phyloP scores from a whole-genome alignment of 2,797 vertebrate genomes.

The Oceanodroma leucorhoa region DNA sequence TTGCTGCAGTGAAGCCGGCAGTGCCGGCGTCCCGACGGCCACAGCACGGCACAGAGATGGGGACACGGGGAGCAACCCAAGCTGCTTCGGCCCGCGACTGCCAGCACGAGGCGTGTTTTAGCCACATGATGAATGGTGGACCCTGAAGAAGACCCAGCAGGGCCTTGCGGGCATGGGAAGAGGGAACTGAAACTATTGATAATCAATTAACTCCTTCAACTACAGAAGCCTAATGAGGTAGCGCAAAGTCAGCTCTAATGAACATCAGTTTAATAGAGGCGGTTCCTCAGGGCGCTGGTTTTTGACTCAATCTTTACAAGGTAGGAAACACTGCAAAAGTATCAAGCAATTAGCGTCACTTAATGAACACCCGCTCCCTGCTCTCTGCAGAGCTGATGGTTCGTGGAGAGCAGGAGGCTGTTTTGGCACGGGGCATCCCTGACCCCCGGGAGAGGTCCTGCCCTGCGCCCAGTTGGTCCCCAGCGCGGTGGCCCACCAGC shows the following conservation, averaged over 20 bases:
- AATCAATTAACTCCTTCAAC: slow-evolving; percentile 68
- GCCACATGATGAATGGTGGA: background rate
- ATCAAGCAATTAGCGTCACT: slow-evolving; percentile 27
- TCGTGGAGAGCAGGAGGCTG: background rate
- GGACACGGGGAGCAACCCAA: rapidly evolving
- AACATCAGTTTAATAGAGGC: slow-evolving; percentile 39
- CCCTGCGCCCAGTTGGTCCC: background rate
- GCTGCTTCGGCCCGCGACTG: rapidly evolving
- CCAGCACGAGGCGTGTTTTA: background rate
- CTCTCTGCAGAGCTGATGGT: rapidly evolving
- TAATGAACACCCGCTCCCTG: background rate
- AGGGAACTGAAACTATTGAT: slow-evolving; percentile 44
- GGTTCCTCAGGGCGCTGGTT: background rate
- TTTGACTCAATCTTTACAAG: slow-evolving; percentile 29
- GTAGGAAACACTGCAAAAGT: background rate
- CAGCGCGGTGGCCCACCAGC: rapidly evolving
- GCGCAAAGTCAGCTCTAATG: slow-evolving; percentile 37
- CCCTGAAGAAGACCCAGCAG: background rate
- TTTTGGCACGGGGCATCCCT: rapidly evolving
- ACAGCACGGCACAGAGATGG: rapidly evolving
- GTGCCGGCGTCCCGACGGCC: rapidly evolving
- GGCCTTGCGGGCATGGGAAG: background rate
- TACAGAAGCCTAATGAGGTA: slow-evolving; percentile 59
- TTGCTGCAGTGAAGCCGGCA: background rate
- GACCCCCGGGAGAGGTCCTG: background rate